Percentiles rank a stretch among this genome's conserved stretches.
Evolutionary conservation across 1,140 invertebrate species (phyloP).

Genomic region (Bombus confusus): DNA sequence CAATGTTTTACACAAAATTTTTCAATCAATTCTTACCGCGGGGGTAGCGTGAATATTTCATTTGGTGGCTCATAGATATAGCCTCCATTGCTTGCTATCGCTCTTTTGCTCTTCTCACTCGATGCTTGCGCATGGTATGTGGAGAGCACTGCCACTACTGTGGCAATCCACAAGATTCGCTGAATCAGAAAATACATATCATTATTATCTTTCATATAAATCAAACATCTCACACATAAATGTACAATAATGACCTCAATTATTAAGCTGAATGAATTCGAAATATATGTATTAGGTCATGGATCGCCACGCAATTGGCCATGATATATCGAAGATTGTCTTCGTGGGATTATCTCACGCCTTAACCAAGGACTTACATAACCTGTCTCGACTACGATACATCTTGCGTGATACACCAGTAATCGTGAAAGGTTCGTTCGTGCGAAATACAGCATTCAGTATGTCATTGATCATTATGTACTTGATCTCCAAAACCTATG

Average conservation of each 20-base stretch:
- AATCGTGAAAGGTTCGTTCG: conserved; percentile 75
- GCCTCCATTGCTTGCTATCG: conserved; percentile 75
- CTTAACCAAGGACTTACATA: conserved; percentile 74
- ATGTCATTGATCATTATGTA: conserved; percentile 61
- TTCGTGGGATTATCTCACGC: conserved; percentile 76
- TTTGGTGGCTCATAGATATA: conserved; percentile 70
- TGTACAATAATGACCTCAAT: neutral
- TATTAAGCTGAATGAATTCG: neutral
- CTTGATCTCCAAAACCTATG: neutral
- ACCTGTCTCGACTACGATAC: conserved; percentile 38
- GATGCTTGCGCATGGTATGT: conserved; percentile 69
- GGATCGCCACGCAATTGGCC: conserved; percentile 31
- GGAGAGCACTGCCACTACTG: conserved; percentile 72
- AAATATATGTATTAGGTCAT: conserved; percentile 11
- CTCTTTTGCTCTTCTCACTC: conserved; percentile 70
- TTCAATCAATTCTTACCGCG: conserved; percentile 62
- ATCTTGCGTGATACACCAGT: conserved; percentile 61
- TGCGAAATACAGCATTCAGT: conserved; percentile 45
- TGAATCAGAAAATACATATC: conserved; percentile 53
- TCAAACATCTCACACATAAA: neutral
- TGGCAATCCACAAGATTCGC: conserved; percentile 74
- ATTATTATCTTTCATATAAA: neutral
- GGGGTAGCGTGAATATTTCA: conserved; percentile 69
- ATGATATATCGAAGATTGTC: conserved; percentile 33
- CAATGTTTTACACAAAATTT: neutral